Base-by-base conservation (phyloP, 2,888 invertebrate species). In the Pristionchus mayeri region DNA sequence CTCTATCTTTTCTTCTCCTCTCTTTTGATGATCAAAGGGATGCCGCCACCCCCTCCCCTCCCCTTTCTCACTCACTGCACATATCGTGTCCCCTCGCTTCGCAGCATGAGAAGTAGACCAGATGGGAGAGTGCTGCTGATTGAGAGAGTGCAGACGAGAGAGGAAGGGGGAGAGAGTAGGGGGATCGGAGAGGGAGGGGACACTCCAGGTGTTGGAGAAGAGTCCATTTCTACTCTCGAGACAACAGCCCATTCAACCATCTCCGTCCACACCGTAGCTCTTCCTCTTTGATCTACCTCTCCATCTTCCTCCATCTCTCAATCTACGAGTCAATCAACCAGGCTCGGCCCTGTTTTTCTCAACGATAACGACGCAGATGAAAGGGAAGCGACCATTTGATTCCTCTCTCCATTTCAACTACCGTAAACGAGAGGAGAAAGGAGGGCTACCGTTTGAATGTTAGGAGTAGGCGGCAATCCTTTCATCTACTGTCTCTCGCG, bases 321-420 rank as follows among this genome's bases (percentile, higher is more conserved):
- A 63, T 18, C 18, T 18, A 4, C n/a, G n/a, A n/a, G n/a, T 37
- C 18, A 21, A 34, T 67, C 67, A 30, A 63, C 60, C 16, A 16
- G 34, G 21, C 21, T 34, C 67, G 7, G 11, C 2, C 67, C 7
- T 67, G 37, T 67, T 67, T 7, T 37, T n/a, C 67, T 34, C 37
- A 9, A 37, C 67, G 67, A 11, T 67, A 67, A 67, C 34, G 57
- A 37, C 34, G 18, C 1, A 37, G 67, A 67, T 67, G 34, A 67
- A 67, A 67, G 67, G 67, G 67, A 1, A 18, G 67, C 67, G 34
- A 34, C 37, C 57, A 60, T 60, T 60, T 30, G 13, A 60, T 60
- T 27, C 27, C 57, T n/a, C n/a, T n/a, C n/a, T 57, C 67, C 67
- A 67, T 67, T 67, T 67, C 67, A 3, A 67, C 67, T 67, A 67